These are phyloP conservation scores for Artibeus lituratus DNA, from an alignment of 2,797 vertebrate species.

Conservation along the genomic window DNA sequence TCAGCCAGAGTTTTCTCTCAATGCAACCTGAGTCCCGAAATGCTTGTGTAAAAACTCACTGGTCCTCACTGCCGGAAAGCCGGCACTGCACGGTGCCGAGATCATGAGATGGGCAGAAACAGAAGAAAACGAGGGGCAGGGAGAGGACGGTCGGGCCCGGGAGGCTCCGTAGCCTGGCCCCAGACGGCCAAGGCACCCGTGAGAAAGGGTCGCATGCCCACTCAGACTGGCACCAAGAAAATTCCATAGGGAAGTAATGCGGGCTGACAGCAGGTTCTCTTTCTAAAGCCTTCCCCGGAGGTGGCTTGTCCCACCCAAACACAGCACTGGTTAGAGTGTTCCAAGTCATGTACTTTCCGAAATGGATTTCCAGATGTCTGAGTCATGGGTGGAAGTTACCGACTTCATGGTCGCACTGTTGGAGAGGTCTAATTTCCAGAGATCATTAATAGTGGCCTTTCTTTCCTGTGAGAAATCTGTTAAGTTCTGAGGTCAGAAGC, in stretches of 20 bases:
- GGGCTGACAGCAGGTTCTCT: not conserved
- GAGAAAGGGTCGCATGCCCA: not conserved
- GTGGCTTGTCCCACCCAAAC: not conserved
- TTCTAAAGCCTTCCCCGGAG: not conserved
- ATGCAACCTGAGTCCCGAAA: not conserved
- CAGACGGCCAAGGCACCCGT: not conserved
- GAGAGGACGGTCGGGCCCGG: not conserved
- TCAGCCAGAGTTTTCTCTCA: not conserved
- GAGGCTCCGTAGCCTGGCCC: rapidly evolving
- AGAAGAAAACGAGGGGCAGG: not conserved
- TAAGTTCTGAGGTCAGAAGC: not conserved
- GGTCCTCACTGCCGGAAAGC: not conserved
- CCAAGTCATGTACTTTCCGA: not conserved
- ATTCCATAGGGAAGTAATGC: not conserved
- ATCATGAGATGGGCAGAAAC: not conserved
- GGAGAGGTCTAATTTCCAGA: not conserved
- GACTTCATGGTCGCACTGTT: not conserved
- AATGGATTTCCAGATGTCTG: not conserved
- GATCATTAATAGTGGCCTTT: not conserved
- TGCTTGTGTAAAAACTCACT: not conserved
- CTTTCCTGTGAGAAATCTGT: not conserved
- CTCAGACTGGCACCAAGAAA: rapidly evolving
- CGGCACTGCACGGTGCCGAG: not conserved
- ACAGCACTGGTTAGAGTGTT: not conserved
- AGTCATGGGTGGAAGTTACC: not conserved